Percentiles rank a stretch among this genome's conserved stretches.
Conservation (phyloP, 2,888 invertebrate species). For the Torymus tubicola region DNA sequence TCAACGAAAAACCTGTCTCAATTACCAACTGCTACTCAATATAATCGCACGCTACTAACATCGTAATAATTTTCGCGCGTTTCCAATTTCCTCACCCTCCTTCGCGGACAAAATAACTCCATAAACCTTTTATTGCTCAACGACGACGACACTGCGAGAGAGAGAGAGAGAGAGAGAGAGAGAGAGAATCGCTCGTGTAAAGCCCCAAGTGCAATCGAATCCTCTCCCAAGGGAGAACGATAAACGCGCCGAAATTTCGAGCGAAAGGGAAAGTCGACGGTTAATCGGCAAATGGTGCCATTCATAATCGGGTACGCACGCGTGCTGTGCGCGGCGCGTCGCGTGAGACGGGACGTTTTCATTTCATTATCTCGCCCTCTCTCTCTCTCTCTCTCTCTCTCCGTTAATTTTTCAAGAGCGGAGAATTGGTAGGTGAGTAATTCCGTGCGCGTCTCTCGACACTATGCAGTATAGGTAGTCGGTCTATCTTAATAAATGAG, state of each 20-base stretch:
- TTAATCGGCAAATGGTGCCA: constrained; percentile 54
- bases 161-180: not conserved
- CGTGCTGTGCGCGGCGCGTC: constrained; percentile 10
- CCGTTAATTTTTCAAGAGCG: constrained; percentile 30
- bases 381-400: constrained; percentile 3
- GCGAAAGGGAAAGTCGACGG: constrained; percentile 8
- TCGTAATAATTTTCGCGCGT: no score
- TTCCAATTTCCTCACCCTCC: no score
- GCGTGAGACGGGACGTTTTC: constrained; percentile 40
- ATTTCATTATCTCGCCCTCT: constrained; percentile 48
- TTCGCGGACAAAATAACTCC: not conserved
- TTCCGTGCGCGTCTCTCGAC: no score
- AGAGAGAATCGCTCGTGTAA: not conserved
- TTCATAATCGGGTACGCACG: constrained; percentile 34
- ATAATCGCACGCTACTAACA: no score
- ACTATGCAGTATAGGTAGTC: not conserved
- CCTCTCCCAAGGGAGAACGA: not conserved
- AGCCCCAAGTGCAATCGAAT: constrained; percentile 2
- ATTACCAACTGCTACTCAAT: no score
- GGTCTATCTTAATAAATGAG: constrained; percentile 33
- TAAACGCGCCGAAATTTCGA: not conserved
- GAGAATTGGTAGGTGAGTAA: no score
- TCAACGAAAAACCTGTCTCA: no score
- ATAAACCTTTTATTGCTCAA: not conserved
- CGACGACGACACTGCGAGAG: no score